phyloP scores from a whole-genome alignment of 2,113 vertebrate species.

The Brachyhypopomus occidentalis region DNA sequence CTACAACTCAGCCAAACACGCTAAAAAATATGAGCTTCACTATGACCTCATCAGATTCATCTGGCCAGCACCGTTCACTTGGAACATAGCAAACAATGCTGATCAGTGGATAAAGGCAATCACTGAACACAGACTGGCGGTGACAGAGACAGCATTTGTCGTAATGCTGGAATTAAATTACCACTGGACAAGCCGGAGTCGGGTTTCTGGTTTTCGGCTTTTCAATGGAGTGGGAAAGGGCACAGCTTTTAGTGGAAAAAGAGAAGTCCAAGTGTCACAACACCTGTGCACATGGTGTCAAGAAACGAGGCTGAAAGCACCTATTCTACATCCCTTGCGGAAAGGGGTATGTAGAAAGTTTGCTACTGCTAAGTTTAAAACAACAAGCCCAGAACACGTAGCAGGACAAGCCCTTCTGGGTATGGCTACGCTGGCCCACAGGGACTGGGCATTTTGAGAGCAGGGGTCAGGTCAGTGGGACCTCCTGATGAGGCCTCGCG shows the following conservation, averaged over 20 bases:
- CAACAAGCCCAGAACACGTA: not conserved
- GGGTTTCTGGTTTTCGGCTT: not conserved
- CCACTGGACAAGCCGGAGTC: not conserved
- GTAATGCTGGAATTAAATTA: not conserved
- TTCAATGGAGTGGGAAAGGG: too few relatives aligned
- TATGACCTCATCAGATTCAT: too few relatives aligned
- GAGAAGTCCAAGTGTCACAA: not conserved
- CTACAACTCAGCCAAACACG: too few relatives aligned
- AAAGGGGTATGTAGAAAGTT: not conserved
- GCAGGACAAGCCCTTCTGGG: not conserved
- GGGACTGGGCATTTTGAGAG: constrained; percentile 16
- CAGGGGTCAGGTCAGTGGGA: constrained; percentile 32
- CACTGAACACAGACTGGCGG: not conserved
- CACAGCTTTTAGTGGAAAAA: not conserved
- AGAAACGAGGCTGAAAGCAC: not conserved
- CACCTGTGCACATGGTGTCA: not conserved
- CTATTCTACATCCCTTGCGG: not conserved
- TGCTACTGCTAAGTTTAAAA: not conserved
- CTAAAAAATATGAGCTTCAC: too few relatives aligned
- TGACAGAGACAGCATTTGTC: not conserved
- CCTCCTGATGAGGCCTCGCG: constrained; percentile 58
- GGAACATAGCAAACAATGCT: not conserved
- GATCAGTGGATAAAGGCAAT: not conserved
- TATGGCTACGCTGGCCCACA: constrained; percentile 2
- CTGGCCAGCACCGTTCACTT: too few relatives aligned